phyloP scores from a whole-genome alignment of 2,888 invertebrate genomes.

The Napeogenes sylphis region DNA sequence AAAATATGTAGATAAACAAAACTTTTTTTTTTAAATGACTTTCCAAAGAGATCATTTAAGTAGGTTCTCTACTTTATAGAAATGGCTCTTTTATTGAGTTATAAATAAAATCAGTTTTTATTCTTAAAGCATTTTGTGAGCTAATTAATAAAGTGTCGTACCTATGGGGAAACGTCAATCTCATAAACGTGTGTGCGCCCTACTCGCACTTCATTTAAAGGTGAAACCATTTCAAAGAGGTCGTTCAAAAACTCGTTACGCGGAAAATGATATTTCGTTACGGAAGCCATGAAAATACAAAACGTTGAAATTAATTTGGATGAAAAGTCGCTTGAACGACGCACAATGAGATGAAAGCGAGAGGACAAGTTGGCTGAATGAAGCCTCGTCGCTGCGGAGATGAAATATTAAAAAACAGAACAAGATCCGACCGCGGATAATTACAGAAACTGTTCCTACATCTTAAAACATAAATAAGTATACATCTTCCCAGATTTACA shows the following conservation, averaged over 20 bases:
- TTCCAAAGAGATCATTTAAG: too few species aligned
- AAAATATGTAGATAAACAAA: too few species aligned
- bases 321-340: constrained; percentile 62
- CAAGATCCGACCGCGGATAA: constrained; percentile 33
- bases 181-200: constrained; percentile 16
- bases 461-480: neutral
- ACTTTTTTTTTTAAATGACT: too few species aligned
- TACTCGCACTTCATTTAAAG: constrained; percentile 41
- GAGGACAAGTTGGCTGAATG: constrained; percentile 65
- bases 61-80: too few species aligned
- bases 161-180: constrained; percentile 3
- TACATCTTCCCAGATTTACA: too few species aligned
- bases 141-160: neutral
- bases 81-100: too few species aligned
- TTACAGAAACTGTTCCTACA: constrained; percentile 18
- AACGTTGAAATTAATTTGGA: constrained; percentile 71
- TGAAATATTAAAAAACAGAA: constrained; percentile 64
- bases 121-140: neutral
- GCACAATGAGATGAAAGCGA: constrained; percentile 73
- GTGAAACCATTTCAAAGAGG: constrained; percentile 53
- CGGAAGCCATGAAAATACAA: constrained; percentile 63
- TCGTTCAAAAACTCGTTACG: constrained; percentile 47
- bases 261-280: constrained; percentile 68
- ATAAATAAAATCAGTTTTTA: too few species aligned
- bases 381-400: constrained; percentile 58